Base-by-base conservation (phyloP, 1,140 invertebrate species). In the Anadara kagoshimensis region DNA sequence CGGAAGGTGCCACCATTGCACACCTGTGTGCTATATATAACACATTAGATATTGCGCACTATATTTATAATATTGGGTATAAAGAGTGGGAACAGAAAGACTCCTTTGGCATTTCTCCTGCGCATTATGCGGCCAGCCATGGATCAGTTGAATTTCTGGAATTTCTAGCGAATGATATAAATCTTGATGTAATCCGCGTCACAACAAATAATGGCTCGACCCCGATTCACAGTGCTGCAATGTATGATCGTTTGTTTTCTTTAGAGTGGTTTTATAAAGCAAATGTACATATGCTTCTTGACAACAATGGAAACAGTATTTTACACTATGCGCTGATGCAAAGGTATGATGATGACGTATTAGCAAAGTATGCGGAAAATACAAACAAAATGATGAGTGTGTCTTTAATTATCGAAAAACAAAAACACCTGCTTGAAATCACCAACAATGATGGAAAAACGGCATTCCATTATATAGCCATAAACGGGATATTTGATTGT, bases 51-150 rank as follows among this genome's bases (percentile, higher is more conserved):
- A 51, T 64, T 16, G 3, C 36, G 1, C 14, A 1, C 18, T 51
- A 26, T 0, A 29, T 63, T 12, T 2, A 20, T 12, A 29, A 18
- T 18, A 47, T 49, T 8, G 45, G 45, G 20, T 7, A 29, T 43
- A 3, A 47, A 1, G 11, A 14, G 0, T 63, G 61, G 61, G 22
- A 51, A 16, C 4, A 7, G n/a, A 0, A 18, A 10, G 44, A 63
- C 8, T 10, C 20, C 1, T 16, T 8, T 18, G 44, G 44, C 16
- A 22, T 63, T 1, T 26, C 45, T 1, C 61, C 61, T 20, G 16
- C 26, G 11, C 61, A 63, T 12, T 63, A 63, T 49, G 61, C 61
- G 0, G 47, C 49, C 29, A 49, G 44, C 49, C 45, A 49, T n/a
- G 29, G 29, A 16, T 49, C 22, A 3, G 26, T 29, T 49, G 0